Base-by-base conservation (phyloP, 2,113 vertebrate genomes). In the Vireo altiloquus region DNA sequence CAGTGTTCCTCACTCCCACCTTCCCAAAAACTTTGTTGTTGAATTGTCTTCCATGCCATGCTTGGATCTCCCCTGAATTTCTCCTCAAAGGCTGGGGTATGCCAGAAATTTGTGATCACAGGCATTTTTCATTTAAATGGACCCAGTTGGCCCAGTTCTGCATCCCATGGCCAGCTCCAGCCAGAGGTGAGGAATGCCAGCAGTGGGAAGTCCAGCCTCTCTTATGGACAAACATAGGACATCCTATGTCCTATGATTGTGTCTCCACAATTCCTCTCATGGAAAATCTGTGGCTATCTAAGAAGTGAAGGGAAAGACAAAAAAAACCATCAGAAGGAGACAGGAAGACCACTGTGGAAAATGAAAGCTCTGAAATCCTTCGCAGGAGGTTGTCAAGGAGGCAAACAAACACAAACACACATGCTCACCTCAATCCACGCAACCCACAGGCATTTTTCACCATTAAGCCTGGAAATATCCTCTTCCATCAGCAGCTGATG, bases 331-430 rank as follows among this genome's bases (percentile, higher is more conserved):
- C 53, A 24, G 66, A 76, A 80, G 28, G 66, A 66, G 63, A 66
- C 81, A 82, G 92, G 89, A 90, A 92, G 64, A 56, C n/a, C 56
- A 13, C 9, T 56, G 69, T 56, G 70, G 94, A 92, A 94, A 83
- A 89, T 1, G 17, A 88, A 65, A 60, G 24, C 33, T 54, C 20
- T 0, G 0, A 80, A 93, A 70, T 75, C 57, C 75, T 89, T 79
- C 40, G 20, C 76, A 57, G 0, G 3, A 47, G 39, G 82, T 96
- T 91, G 92, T 31, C 88, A 76, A 68, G 83, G 72, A 89, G 47
- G 40, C 66, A 87, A 90, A 78, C 56, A 72, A 56, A 77, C 57
- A 78, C 54, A 87, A 49, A 33, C 31, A 50, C 39, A 16, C 0
- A 0, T 3, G 49, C n/a, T 39, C 24, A 49, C 4, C 35, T 88